These are phyloP conservation scores for Clivina fossor DNA, from an alignment of 2,888 invertebrate genomes.

Conservation along the genomic window DNA sequence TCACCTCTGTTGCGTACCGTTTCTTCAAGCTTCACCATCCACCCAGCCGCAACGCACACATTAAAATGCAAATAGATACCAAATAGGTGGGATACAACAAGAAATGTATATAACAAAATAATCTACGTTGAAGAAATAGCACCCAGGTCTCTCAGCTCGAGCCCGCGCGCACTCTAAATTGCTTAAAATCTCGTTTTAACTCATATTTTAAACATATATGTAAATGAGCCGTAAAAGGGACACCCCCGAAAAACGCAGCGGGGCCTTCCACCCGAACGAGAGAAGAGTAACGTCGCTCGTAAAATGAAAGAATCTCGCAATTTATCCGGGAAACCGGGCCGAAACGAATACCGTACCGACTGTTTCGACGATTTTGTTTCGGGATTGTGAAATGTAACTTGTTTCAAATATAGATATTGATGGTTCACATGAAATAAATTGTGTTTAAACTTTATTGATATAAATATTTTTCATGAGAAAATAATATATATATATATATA, in stretches of 20 bases:
- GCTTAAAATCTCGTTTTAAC: slow-evolving; percentile 35
- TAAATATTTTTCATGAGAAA: no score
- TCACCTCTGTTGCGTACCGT: neutral
- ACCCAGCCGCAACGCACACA: slow-evolving; percentile 1
- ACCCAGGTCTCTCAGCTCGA: no score
- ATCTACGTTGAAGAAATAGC: slow-evolving; percentile 29
- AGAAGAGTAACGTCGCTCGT: slow-evolving; percentile 29
- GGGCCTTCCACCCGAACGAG: slow-evolving; percentile 15
- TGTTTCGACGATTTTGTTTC: no score
- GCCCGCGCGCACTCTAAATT: slow-evolving; percentile 31
- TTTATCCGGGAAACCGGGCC: slow-evolving; percentile 27
- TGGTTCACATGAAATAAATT: no score
- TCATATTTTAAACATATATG: slow-evolving; percentile 35
- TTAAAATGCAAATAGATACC: slow-evolving; percentile 33
- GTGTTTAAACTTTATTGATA: no score
- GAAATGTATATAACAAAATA: slow-evolving; percentile 32
- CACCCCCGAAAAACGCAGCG: slow-evolving; percentile 1
- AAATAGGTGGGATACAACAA: slow-evolving; percentile 33
- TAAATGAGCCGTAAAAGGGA: slow-evolving; percentile 34
- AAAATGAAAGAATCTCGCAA: slow-evolving; percentile 31
- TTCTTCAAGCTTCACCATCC: neutral
- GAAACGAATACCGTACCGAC: no score
- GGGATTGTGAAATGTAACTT: no score
- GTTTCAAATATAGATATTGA: no score
- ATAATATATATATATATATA: no score